Percentiles rank a stretch among this genome's conserved stretches.
These are phyloP conservation scores for Bombus difficillimus DNA, from an alignment of 1,140 invertebrate genomes.

Conservation along the genomic window DNA sequence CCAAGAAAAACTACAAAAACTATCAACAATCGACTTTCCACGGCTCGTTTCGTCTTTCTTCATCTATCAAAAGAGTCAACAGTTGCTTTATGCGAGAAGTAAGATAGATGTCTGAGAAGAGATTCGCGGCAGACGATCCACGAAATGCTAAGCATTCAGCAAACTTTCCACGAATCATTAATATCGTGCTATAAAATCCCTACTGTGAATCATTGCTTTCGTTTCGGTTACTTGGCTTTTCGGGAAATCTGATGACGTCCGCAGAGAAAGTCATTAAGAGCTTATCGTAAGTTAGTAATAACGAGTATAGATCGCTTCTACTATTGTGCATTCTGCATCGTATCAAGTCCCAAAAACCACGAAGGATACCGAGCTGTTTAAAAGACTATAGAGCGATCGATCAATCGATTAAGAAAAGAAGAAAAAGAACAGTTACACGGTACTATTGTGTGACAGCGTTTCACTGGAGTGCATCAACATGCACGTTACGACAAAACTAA, in stretches of 20 bases:
- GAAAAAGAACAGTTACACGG: not conserved
- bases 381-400: no score
- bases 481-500: constrained; percentile 73
- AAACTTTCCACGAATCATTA: constrained; percentile 34
- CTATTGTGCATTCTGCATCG: no score
- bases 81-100: not conserved
- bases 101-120: constrained; percentile 18
- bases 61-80: not conserved
- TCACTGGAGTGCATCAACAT: constrained; percentile 72
- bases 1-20: not conserved
- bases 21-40: not conserved
- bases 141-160: constrained; percentile 10
- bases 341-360: no score
- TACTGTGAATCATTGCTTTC: constrained; percentile 11
- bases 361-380: no score
- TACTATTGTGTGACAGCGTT: not conserved
- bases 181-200: constrained; percentile 24
- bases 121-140: constrained; percentile 1
- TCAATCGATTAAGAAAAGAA: not conserved
- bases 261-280: not conserved
- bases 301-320: no score
- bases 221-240: not conserved
- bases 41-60: not conserved
- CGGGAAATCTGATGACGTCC: not conserved
- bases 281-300: no score